Conservation (phyloP, 2,888 invertebrate species). For the Rhagonycha lutea region DNA sequence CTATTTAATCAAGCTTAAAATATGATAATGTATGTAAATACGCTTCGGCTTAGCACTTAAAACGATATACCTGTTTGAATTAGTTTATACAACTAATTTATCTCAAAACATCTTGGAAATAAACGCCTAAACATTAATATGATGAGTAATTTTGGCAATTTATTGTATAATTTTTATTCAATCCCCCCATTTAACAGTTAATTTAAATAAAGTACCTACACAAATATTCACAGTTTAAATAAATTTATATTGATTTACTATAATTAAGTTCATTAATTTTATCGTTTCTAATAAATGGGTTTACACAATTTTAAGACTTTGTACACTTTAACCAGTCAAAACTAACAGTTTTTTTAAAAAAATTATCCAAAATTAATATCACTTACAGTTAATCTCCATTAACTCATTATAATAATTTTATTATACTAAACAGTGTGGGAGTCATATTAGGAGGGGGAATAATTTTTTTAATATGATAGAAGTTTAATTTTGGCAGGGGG, state of each 20-base stretch:
- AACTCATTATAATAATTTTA: background rate
- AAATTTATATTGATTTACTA: background rate
- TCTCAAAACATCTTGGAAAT: constrained; percentile 24
- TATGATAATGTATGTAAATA: constrained; percentile 49
- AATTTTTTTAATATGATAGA: no score
- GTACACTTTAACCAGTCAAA: background rate
- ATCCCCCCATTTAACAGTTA: constrained; percentile 17
- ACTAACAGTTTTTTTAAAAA: background rate
- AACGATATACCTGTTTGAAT: constrained; percentile 39
- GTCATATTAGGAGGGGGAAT: no score
- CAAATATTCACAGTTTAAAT: background rate
- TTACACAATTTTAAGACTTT: background rate
- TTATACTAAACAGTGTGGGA: background rate
- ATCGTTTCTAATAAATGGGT: background rate
- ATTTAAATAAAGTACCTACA: constrained; percentile 16
- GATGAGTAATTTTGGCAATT: constrained; percentile 26
- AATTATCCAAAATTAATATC: background rate
- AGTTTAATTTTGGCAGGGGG: no score
- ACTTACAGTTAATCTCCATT: background rate
- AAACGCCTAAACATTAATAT: constrained; percentile 20
- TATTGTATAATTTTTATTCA: constrained; percentile 22
- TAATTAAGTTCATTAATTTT: background rate
- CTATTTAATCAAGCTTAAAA: constrained; percentile 47
- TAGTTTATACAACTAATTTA: constrained; percentile 34
- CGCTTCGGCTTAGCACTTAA: constrained; percentile 42